Conservation (phyloP, 30 jellyfish, hydroid and myxozoan genomes). For the Turritopsis dohrnii region DNA sequence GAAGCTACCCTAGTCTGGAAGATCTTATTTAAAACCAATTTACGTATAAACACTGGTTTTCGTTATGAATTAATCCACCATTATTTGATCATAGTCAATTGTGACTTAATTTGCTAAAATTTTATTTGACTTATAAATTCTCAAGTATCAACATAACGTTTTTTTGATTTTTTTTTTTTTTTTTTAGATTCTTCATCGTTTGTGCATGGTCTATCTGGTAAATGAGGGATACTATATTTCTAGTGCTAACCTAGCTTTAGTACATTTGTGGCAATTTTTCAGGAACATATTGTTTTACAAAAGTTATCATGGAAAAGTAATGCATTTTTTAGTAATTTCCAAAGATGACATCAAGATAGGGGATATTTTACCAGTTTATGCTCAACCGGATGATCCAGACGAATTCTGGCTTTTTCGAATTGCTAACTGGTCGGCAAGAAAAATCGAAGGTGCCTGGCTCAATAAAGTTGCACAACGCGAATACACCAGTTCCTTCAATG, state of each 20-base stretch:
- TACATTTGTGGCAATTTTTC: too few species aligned
- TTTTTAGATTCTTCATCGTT: neutral
- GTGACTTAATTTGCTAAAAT: too few species aligned
- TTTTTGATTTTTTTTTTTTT: neutral
- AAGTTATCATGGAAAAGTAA: too few species aligned
- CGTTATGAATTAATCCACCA: too few species aligned
- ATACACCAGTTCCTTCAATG: neutral
- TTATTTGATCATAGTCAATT: too few species aligned
- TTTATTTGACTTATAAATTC: too few species aligned
- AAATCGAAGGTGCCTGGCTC: neutral
- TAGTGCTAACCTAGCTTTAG: too few species aligned
- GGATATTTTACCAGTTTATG: neutral
- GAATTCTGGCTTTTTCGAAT: conserved; percentile 7
- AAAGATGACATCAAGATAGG: conserved; percentile 1
- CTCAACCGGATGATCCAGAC: conserved; percentile 9
- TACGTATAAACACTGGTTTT: too few species aligned
- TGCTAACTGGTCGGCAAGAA: conserved; percentile 1
- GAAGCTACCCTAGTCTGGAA: too few species aligned
- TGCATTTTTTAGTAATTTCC: conserved; percentile 1
- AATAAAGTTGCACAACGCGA: neutral
- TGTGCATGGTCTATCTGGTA: conserved; percentile 10
- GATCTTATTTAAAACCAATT: too few species aligned
- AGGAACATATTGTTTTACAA: too few species aligned
- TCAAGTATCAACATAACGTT: neutral
- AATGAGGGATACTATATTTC: too few species aligned